A percentile compares a stretch with the other conserved stretches of the same genome.
Evolutionary conservation across 2,113 vertebrate genomes (phyloP).

Genomic region (Cebus imitator): DNA sequence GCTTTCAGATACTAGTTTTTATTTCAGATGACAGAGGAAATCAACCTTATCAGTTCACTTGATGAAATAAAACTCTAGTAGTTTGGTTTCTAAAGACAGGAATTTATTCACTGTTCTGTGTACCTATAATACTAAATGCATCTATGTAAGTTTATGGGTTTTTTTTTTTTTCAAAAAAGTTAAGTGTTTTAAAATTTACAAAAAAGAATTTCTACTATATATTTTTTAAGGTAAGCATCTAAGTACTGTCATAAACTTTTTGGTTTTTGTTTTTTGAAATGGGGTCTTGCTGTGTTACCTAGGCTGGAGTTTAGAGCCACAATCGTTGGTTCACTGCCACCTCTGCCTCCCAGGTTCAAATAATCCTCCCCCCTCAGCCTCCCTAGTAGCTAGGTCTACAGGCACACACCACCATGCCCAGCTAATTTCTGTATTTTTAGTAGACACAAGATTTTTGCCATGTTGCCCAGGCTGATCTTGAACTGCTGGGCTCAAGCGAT

Average conservation of each 20-base stretch:
- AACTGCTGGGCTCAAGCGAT: background rate
- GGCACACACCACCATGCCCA: background rate
- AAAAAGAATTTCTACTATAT: background rate
- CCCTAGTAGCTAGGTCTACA: background rate
- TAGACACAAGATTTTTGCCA: background rate
- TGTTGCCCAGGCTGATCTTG: background rate
- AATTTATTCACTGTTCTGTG: slow-evolving; percentile 14
- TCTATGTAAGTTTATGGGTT: background rate
- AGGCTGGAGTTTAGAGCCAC: background rate
- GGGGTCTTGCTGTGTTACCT: background rate
- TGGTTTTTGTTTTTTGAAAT: background rate
- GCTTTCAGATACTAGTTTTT: background rate
- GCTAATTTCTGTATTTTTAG: background rate
- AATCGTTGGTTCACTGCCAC: background rate
- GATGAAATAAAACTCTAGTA: background rate
- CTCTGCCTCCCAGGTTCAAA: background rate
- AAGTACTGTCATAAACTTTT: background rate
- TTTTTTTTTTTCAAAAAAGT: background rate
- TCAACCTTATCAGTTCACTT: background rate
- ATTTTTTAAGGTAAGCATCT: background rate
- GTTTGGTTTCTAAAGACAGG: slow-evolving; percentile 7
- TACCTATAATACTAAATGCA: slow-evolving; percentile 11
- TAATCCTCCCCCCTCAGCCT: background rate
- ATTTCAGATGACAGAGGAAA: background rate
- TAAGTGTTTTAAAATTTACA: background rate